Percentiles rank a stretch among this genome's conserved stretches.
These are phyloP conservation scores for Myocastor coypus DNA, from an alignment of 2,113 vertebrate species.

Conservation along the genomic window DNA sequence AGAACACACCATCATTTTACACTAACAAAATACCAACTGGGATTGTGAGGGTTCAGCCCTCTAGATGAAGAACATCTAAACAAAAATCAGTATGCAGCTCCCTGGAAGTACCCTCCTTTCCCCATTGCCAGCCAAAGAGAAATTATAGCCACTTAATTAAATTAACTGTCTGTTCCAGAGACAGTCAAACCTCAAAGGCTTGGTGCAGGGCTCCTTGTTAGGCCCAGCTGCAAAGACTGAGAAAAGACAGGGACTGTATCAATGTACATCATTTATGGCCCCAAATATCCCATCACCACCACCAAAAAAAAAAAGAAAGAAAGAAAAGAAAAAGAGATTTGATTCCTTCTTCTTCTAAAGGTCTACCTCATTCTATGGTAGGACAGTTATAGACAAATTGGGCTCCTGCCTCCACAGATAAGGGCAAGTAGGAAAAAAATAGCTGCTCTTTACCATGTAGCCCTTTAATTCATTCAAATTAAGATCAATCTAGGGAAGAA, in stretches of 20 bases:
- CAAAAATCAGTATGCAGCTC: constrained; percentile 7
- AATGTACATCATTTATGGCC: neutral
- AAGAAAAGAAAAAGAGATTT: neutral
- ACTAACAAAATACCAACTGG: neutral
- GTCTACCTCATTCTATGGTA: neutral
- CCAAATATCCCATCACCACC: neutral
- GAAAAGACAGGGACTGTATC: constrained; percentile 5
- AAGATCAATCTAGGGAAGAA: neutral
- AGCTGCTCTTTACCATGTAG: neutral
- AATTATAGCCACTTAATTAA: constrained; percentile 19
- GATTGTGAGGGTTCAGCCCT: neutral
- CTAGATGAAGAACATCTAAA: neutral
- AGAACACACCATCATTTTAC: neutral
- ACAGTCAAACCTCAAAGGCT: neutral
- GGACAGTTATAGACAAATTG: neutral
- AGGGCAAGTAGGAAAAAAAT: constrained; percentile 15
- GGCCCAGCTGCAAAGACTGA: neutral
- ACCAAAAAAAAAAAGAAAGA: neutral
- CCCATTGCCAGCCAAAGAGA: neutral
- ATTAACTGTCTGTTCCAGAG: constrained; percentile 3
- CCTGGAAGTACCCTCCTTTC: neutral
- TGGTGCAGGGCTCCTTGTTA: neutral
- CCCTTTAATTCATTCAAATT: constrained; percentile 47
- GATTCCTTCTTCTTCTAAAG: constrained; percentile 35
- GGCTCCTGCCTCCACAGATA: neutral